phyloP scores from a whole-genome alignment of 37 sponge, comb jelly and placozoan genomes.

The Haliclona indistincta region DNA sequence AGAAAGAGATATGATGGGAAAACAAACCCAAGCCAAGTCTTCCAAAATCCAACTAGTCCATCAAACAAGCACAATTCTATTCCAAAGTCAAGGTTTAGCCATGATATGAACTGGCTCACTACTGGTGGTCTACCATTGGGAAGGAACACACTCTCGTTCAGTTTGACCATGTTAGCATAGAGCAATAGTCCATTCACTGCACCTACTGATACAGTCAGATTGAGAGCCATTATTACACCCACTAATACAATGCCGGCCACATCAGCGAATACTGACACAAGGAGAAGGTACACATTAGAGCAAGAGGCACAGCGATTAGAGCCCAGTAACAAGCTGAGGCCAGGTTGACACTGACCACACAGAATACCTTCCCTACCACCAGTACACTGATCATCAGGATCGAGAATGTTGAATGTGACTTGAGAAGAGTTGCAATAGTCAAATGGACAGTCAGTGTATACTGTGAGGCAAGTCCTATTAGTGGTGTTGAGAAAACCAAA shows the following conservation, averaged over 20 bases:
- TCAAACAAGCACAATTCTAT: too few relatives aligned
- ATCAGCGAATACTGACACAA: slow-evolving; percentile 5
- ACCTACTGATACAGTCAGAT: slow-evolving; percentile 17
- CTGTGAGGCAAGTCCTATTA: background rate
- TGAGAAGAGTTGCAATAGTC: slow-evolving; percentile 6
- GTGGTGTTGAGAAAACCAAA: background rate
- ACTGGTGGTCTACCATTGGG: background rate
- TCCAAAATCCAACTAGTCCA: slow-evolving; percentile 18
- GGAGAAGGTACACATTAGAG: slow-evolving; percentile 14
- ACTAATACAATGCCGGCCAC: slow-evolving; percentile 19
- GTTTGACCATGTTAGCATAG: slow-evolving; percentile 27
- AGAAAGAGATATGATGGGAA: too few relatives aligned
- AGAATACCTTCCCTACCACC: slow-evolving; percentile 8
- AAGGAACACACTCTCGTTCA: slow-evolving; percentile 2
- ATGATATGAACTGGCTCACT: slow-evolving; percentile 6
- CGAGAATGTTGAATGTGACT: background rate
- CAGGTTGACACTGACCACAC: slow-evolving; percentile 33
- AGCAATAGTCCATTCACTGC: slow-evolving; percentile 33
- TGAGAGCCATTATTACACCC: slow-evolving; percentile 2
- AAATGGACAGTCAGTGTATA: slow-evolving; percentile 19
- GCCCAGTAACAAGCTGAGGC: slow-evolving; percentile 12
- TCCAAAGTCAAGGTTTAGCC: too few relatives aligned
- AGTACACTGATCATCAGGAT: slow-evolving; percentile 21
- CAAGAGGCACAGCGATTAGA: slow-evolving; percentile 10
- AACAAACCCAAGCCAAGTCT: slow-evolving; percentile 29